Conservation (phyloP, 2,113 vertebrate genomes). For the Zosterops hypoxanthus region DNA sequence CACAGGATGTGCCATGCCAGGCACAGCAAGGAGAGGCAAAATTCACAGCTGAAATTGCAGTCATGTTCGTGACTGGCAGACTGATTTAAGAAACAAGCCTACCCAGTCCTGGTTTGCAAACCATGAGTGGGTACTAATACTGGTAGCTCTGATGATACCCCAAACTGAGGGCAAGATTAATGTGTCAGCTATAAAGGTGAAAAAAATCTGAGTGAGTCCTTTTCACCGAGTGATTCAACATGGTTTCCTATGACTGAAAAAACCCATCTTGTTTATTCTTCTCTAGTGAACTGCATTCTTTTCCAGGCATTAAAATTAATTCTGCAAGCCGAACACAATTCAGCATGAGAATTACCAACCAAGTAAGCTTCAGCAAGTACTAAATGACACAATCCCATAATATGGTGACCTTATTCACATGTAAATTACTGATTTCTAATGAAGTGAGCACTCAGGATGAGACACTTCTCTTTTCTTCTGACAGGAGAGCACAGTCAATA, state of each 20-base stretch:
- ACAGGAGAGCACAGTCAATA: background rate
- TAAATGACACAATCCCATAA: background rate
- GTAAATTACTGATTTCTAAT: conserved; percentile 39
- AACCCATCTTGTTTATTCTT: background rate
- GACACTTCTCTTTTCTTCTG: conserved; percentile 22
- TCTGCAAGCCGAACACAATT: background rate
- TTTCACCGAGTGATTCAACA: background rate
- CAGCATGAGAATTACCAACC: conserved; percentile 18
- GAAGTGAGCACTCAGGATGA: conserved; percentile 2
- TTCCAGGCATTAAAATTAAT: conserved; percentile 22
- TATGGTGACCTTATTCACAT: background rate
- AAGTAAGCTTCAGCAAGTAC: background rate
- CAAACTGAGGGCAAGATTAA: background rate
- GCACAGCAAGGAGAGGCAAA: background rate
- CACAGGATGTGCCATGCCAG: background rate
- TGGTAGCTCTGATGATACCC: background rate
- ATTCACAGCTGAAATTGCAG: background rate
- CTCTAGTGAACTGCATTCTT: background rate
- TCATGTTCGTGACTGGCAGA: background rate
- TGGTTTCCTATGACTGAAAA: background rate
- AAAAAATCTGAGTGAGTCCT: background rate
- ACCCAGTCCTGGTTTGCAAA: background rate
- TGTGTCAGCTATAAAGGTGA: background rate
- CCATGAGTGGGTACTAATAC: background rate
- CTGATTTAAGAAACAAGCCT: background rate